Percentiles rank a stretch among this genome's conserved stretches.
Evolutionary conservation across 30 jellyfish, hydroid and myxozoan species (phyloP).

Genomic region (Mastigias papua): DNA sequence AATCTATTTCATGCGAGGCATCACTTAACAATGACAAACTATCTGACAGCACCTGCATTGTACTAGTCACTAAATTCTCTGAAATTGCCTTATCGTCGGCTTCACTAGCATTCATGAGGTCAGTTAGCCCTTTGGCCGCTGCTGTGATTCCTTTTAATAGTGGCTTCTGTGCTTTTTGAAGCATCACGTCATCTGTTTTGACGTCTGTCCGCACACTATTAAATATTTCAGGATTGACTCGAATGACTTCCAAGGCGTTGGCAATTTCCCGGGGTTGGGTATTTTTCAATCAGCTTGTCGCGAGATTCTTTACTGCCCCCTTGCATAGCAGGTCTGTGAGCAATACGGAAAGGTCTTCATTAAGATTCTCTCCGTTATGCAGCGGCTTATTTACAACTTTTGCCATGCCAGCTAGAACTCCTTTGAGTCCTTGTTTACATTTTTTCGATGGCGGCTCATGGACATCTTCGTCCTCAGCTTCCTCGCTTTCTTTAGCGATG

Average conservation of each 20-base stretch:
- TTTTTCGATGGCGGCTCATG: neutral
- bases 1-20: neutral
- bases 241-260: neutral
- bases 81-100: neutral
- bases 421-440: neutral
- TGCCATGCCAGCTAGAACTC: neutral
- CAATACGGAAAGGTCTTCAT: neutral
- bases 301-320: neutral
- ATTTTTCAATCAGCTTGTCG: neutral
- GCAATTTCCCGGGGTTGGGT: neutral
- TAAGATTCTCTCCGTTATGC: neutral
- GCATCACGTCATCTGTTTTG: neutral
- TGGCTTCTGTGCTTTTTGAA: neutral
- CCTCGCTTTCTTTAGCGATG: neutral
- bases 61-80: neutral
- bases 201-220: neutral
- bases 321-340: neutral
- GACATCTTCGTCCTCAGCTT: neutral
- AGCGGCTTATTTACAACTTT: neutral
- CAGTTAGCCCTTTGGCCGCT: neutral
- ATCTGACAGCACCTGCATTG: neutral
- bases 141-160: neutral
- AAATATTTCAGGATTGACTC: neutral
- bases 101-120: neutral
- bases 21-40: neutral